Evolutionary conservation across 2,888 invertebrate genomes (phyloP), one percentile per base, ranked within the genome.

Genomic region (Sussaba pulchella): DNA sequence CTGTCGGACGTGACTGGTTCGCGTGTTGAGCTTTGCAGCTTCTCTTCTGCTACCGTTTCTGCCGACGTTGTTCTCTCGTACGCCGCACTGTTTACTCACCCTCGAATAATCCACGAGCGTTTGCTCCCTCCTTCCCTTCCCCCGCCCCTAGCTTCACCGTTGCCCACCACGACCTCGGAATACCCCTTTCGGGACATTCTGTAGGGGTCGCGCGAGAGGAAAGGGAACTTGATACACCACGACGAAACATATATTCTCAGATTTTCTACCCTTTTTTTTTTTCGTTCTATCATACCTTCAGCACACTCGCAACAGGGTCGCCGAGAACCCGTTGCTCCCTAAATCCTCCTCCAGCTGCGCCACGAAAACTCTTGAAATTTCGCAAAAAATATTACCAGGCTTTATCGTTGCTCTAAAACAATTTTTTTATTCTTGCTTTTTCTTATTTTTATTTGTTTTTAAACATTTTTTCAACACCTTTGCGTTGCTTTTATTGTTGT

Each of bases 1-100:
- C 57, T 36, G 67, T 67, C 59, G 66, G 45, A 74, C 74, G 74
- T 74, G 74, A 74, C 66, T 59, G 59, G 66, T 74, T 59, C 57
- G 50, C 39, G 26, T 47, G 54, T 54, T 24, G 17, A 41, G 52
- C 45, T 43, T 19, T n/a, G 24, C 21, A 21, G 64, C 31, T 54
- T 43, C 41, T 45, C 21, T 19, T 64, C 19, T 19, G 19, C 31
- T 39, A 12, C 43, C 54, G 8, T 59, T 66, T 67, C 41, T 26
- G 66, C 59, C 47, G 21, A 74, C 57, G 74, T 66, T 57, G 45
- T 74, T n/a, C 19, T 24, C 17, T 24, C 17, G 21, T 59, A 47
- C 45, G 43, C 66, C 31, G 12, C 26, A 63, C 39, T 74, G 14
- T 74, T 74, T 66, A 74, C 70, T 59, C 43, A 43, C 2, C 26